Conservation (phyloP, 1,140 invertebrate species). For the Drosophila jambulina region DNA sequence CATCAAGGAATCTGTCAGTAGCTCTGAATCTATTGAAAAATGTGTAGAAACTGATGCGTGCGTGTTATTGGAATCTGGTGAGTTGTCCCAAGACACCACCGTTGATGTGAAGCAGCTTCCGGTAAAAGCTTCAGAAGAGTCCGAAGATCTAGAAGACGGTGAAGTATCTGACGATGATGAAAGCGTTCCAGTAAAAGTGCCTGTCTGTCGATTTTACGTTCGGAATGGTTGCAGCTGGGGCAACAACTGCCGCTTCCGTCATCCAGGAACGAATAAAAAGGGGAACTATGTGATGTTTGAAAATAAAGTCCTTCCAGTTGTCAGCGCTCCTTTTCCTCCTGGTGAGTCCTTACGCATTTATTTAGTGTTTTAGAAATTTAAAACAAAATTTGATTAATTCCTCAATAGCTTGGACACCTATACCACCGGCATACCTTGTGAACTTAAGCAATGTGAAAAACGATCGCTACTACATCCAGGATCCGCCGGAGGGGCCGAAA, state of each 20-base stretch:
- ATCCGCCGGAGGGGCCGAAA: not conserved
- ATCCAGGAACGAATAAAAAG: constrained; percentile 1
- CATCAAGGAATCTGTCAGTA: not conserved
- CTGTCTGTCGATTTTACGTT: constrained; percentile 43
- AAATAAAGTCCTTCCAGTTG: constrained; percentile 12
- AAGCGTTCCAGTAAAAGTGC: not conserved
- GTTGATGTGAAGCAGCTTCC: not conserved
- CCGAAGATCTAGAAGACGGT: constrained; percentile 47
- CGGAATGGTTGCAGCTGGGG: constrained; percentile 43
- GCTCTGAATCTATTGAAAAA: too few species aligned
- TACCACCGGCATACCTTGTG: not conserved
- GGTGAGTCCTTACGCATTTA: not conserved
- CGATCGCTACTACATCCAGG: constrained; percentile 42
- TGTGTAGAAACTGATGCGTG: too few species aligned
- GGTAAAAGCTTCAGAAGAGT: not conserved
- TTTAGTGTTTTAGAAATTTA: not conserved
- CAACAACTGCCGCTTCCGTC: constrained; percentile 34
- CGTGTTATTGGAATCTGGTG: not conserved
- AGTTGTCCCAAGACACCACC: not conserved
- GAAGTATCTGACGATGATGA: constrained; percentile 30
- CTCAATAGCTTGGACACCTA: not conserved
- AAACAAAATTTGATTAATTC: not conserved
- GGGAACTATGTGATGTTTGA: constrained; percentile 67
- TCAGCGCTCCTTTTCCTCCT: not conserved
- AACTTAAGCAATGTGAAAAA: constrained; percentile 24